These are phyloP conservation scores for Orussus abietinus DNA, from an alignment of 1,140 invertebrate species.

Conservation along the genomic window DNA sequence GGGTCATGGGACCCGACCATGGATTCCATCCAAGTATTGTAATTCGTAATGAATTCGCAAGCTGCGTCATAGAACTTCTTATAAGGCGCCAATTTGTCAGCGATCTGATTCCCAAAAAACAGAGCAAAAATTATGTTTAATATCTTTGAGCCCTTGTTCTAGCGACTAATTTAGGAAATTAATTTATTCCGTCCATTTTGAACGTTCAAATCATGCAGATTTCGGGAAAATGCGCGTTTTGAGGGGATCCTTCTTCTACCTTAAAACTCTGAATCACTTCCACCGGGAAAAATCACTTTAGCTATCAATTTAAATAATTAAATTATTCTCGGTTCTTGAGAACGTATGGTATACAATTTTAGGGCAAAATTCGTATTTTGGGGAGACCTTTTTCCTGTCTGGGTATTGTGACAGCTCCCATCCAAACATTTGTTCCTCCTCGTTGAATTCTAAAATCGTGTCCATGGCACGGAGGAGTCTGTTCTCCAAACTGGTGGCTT, in stretches of 20 bases:
- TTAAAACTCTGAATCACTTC: too few relatives aligned
- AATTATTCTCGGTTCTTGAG: conserved; percentile 2
- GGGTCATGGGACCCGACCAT: conserved; percentile 83
- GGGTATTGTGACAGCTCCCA: conserved; percentile 90
- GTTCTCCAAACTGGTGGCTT: conserved; percentile 71
- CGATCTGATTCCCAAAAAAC: conserved; percentile 60
- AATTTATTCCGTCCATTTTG: too few relatives aligned
- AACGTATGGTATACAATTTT: neutral
- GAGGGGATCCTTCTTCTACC: too few relatives aligned
- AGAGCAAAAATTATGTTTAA: too few relatives aligned
- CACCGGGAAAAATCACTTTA: too few relatives aligned
- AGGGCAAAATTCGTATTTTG: conserved; percentile 4
- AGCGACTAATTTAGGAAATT: too few relatives aligned
- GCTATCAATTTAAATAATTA: conserved; percentile 21
- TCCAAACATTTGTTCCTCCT: conserved; percentile 85
- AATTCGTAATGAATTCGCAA: conserved; percentile 79
- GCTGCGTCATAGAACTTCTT: conserved; percentile 86
- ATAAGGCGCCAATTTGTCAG: conserved; percentile 77
- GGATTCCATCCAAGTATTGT: conserved; percentile 78
- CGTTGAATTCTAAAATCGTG: conserved; percentile 86
- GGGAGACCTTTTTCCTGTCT: conserved; percentile 62
- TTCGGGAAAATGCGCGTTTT: too few relatives aligned
- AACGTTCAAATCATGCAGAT: too few relatives aligned
- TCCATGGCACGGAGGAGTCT: conserved; percentile 65
- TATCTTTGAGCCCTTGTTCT: too few relatives aligned